Evolutionary conservation across 2,113 vertebrate species (phyloP), one percentile per base, ranked within the genome.

Genomic region (Microtus richardsoni): DNA sequence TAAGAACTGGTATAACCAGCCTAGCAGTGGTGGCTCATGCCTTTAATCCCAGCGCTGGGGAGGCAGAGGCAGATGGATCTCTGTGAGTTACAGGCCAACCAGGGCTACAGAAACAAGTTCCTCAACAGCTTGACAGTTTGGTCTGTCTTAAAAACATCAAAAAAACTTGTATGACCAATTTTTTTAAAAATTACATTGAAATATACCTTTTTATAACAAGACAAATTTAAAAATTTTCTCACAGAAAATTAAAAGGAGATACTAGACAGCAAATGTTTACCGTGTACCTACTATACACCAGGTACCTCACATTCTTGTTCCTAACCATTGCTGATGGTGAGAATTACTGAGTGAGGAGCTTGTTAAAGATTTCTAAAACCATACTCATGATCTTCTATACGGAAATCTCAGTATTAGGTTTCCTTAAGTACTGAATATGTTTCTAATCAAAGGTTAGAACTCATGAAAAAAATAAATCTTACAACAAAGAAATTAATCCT

Each of bases 401-500:
- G 58, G 84, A 39, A 88, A 80, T 68, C 16, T 88, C 71, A 94
- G 84, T 33, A 10, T 24, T 70, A 3, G 28, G 68, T 64, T 17
- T 30, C 47, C 70, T 88, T 75, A 70, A 70, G 71, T 94, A 21
- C 26, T 21, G 19, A 92, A 64, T 41, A 91, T 19, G 24, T 96
- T 80, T 78, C 28, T 92, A 88, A 62, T 39, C 41, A 97, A 93
- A 94, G 54, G 10, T 93, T 33, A 88, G 91, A 95, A 47, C 11
- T 54, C 49, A 74, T 91, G 41, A 70, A 58, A 21, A 58, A 58
- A 21, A 44, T 91, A 84, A 82, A 79, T 74, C 68, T 94, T 62
- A 78, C 47, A 85, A 62, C 3, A 68, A 58, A 90, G 7, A 84
- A 91, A 70, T 73, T 52, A 91, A 94, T 80, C 10, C 70, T 78